Evolutionary conservation across 2,888 invertebrate species (phyloP), one percentile per base, ranked within the genome.

Genomic region (Chymomyza amoena): DNA sequence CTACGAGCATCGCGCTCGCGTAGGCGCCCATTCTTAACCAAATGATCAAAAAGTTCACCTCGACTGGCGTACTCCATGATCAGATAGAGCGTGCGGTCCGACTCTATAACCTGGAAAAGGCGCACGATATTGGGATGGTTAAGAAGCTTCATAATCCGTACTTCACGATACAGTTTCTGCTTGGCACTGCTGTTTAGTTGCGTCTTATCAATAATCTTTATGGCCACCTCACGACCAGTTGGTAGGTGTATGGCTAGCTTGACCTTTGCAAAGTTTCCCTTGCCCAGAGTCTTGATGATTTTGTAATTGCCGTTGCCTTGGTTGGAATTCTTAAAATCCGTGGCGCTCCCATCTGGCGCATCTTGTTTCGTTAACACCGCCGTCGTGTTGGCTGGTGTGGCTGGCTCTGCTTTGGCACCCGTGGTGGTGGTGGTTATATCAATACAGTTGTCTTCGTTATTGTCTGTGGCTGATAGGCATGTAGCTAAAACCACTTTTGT

Each of bases 21-120:
- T 97, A 99, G 98, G 84, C 98, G 95, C 0, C 99, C 99, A 92
- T 98, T 98, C 81, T 98, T 94, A 75, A 99, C 99, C 88, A 99
- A 94, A 92, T 99, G 99, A 93, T 99, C 99, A 93, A 99, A 99
- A 81, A 99, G 99, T 94, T 99, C 99, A 79, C 98, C 99, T 67
- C 99, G 99, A 81, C 98, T 98, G 76, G 99, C 99, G 93, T 99
- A 99, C 93, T 99, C 99, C 99, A 99, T 99, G 77, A 99, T 99
- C 92, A 99, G 95, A 93, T 99, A 99, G 90, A 99, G 94, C 76
- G 99, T 99, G 94, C 99, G 99, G 93, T 99, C 99, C 78, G 99
- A 99, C 94, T 99, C 99, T 93, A 99, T 99, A 78, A 99, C 99
- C 95, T 99, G 99, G 94, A 98, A 98, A 91, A 98, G 93, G 93